Evolutionary conservation across 2,113 vertebrate species (phyloP).

Genomic region (Pachyramphus minor): DNA sequence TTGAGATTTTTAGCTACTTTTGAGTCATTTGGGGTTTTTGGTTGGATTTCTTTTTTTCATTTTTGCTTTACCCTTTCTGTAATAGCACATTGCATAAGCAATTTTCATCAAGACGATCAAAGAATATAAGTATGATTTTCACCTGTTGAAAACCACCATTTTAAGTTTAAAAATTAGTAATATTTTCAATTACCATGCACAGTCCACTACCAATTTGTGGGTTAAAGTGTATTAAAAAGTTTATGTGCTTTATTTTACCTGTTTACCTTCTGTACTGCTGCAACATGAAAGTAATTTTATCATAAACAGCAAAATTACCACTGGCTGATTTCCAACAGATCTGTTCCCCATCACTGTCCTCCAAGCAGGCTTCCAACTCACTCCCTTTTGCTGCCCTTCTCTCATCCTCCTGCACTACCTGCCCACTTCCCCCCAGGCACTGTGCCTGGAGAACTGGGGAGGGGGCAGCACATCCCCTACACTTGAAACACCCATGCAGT

Average conservation of each 20-base stretch:
- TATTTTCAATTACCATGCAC: background rate
- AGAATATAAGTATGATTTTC: background rate
- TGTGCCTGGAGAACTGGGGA: background rate
- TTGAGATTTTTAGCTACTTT: background rate
- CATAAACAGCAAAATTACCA: background rate
- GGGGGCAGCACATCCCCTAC: background rate
- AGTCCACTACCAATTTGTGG: background rate
- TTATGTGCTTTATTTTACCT: background rate
- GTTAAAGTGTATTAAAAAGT: background rate
- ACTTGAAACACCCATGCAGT: background rate
- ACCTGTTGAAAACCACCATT: background rate
- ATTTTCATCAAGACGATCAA: background rate
- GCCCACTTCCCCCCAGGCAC: background rate
- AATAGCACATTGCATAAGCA: background rate
- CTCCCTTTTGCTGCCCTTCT: background rate
- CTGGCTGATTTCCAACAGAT: background rate
- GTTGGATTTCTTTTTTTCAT: background rate
- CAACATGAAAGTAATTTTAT: background rate
- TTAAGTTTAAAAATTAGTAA: background rate
- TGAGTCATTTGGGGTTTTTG: background rate
- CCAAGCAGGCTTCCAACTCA: background rate
- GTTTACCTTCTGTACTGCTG: background rate
- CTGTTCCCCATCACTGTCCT: background rate
- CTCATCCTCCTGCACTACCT: background rate
- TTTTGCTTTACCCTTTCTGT: background rate